Evolutionary conservation across 37 sponge, comb jelly and placozoan species (phyloP), one percentile per base, ranked within the genome.

Genomic region (Sycon ciliatum): DNA sequence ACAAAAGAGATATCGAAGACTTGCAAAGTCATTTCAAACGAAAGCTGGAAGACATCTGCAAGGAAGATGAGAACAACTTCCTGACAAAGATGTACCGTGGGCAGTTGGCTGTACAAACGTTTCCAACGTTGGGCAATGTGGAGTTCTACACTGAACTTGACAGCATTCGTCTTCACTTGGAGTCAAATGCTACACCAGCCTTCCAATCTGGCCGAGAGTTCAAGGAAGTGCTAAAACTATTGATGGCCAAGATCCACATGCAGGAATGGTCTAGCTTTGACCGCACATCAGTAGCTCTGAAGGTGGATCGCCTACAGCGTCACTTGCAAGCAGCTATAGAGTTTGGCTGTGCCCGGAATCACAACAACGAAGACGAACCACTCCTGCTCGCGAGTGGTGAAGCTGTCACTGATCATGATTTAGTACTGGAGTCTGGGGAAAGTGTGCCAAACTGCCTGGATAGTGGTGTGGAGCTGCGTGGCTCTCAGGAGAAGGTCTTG

Each of bases 241-340:
- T 37, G 7, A 11, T 67, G 16, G 39, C 39, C 5, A 67, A 67
- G 7, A 67, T 67, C 23, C 9, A 67, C 38, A 7, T 67, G 11
- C 63, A 60, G 29, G 39, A 67, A 37, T 67, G 69, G 38, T 11
- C 11, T 67, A 7, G 38, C 23, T 18, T 67, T 36, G 69, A 67
- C 18, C 26, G 30, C n/a, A n/a, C n/a, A n/a, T n/a, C n/a, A n/a
- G n/a, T n/a, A n/a, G n/a, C n/a, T n/a, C n/a, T n/a, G n/a, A n/a
- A n/a, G n/a, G n/a, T n/a, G n/a, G n/a, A n/a, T n/a, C n/a, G n/a
- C n/a, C n/a, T n/a, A n/a, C n/a, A n/a, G n/a, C n/a, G n/a, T n/a
- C n/a, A n/a, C n/a, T n/a, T n/a, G n/a, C n/a, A n/a, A n/a, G n/a
- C n/a, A n/a, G n/a, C n/a, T n/a, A n/a, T n/a, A n/a, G n/a, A n/a